These are phyloP conservation scores for Ridgeia piscesae DNA, from an alignment of 1,140 invertebrate species.

Conservation along the genomic window DNA sequence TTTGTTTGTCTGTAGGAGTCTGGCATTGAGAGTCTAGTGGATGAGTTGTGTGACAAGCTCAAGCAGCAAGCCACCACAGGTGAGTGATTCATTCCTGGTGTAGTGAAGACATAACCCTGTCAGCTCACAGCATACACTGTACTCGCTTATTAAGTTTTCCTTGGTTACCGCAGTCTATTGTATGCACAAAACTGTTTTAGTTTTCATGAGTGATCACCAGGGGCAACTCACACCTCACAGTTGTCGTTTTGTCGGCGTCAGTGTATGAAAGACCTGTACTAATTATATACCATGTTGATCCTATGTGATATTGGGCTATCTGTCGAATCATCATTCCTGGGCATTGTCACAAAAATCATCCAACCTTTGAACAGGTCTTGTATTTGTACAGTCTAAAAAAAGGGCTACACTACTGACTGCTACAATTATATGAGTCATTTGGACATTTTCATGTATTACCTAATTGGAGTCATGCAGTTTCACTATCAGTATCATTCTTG, in stretches of 20 bases:
- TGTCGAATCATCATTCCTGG: too few species aligned
- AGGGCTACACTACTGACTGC: too few species aligned
- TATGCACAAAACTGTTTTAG: neutral
- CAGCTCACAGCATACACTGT: neutral
- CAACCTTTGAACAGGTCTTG: too few species aligned
- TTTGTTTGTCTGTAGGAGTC: constrained; percentile 57
- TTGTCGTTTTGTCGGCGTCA: neutral
- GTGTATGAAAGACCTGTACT: too few species aligned
- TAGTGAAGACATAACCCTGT: neutral
- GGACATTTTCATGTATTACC: too few species aligned
- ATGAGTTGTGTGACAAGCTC: constrained; percentile 64
- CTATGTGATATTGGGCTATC: too few species aligned
- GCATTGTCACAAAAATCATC: too few species aligned
- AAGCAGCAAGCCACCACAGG: constrained; percentile 55
- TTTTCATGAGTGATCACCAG: neutral
- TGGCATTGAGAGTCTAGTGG: constrained; percentile 65
- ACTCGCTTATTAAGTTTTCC: neutral
- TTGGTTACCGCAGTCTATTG: neutral
- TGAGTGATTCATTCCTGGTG: constrained; percentile 24
- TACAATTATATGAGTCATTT: too few species aligned
- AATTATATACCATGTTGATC: too few species aligned
- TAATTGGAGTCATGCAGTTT: too few species aligned
- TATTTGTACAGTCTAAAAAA: too few species aligned
- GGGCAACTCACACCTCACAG: neutral
- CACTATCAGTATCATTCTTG: too few species aligned